phyloP scores from a whole-genome alignment of 2,888 invertebrate genomes.

The Torymus aiolomorphi region DNA sequence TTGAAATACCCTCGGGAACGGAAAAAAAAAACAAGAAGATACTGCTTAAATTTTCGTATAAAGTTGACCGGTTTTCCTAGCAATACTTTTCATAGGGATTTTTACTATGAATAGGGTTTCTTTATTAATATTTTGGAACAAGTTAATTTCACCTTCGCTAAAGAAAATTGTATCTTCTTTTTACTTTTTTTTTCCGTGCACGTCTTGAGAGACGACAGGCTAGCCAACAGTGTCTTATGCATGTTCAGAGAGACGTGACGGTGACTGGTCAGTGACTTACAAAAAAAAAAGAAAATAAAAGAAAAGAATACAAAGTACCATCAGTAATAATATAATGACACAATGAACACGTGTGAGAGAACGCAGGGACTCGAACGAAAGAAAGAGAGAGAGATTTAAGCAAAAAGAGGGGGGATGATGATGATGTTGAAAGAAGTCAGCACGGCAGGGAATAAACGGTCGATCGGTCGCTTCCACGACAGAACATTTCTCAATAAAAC shows the following conservation, averaged over 20 bases:
- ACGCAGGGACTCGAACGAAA: conserved; percentile 43
- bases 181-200: too few species aligned
- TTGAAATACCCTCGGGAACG: too few species aligned
- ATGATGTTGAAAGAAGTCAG: conserved; percentile 54
- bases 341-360: conserved; percentile 1
- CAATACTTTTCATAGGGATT: too few species aligned
- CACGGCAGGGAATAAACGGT: conserved; percentile 51
- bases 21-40: too few species aligned
- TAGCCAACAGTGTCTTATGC: not conserved
- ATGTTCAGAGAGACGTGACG: conserved; percentile 2
- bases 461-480: conserved; percentile 37
- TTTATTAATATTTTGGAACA: too few species aligned
- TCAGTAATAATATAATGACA: not conserved
- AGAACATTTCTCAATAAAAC: conserved; percentile 75
- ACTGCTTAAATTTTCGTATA: too few species aligned
- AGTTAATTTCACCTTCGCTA: too few species aligned
- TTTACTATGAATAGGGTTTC: too few species aligned
- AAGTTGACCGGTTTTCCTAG: too few species aligned
- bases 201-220: too few species aligned
- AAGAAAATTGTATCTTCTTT: too few species aligned
- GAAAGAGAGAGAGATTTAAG: conserved; percentile 65
- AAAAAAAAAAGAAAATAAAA: too few species aligned
- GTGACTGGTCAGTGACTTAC: conserved; percentile 37
- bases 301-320: not conserved
- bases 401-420: conserved; percentile 67